These are phyloP conservation scores for Selenia dentaria DNA, from an alignment of 2,888 invertebrate species.

Conservation along the genomic window DNA sequence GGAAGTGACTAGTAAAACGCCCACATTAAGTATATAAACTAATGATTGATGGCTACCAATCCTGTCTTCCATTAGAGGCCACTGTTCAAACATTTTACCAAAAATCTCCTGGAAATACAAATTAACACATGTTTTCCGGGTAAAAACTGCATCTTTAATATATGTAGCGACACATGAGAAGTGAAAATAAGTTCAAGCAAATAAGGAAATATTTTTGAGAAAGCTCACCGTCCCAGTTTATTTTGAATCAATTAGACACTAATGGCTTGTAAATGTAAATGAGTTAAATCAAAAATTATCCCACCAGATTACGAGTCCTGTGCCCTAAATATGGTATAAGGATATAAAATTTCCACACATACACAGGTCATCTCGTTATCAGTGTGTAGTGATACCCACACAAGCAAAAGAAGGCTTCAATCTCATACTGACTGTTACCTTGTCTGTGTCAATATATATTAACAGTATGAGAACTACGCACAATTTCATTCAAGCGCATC, in stretches of 20 bases:
- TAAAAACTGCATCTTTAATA: constrained; percentile 1
- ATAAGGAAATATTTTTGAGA: constrained; percentile 14
- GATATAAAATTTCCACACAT: constrained; percentile 43
- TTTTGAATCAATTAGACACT: constrained; percentile 7
- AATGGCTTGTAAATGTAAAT: constrained; percentile 9
- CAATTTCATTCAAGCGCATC: too few species aligned
- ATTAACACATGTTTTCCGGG: neutral
- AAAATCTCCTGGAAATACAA: neutral
- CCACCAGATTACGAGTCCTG: constrained; percentile 31
- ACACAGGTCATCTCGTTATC: constrained; percentile 44
- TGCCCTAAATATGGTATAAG: constrained; percentile 52
- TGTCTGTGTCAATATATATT: constrained; percentile 3
- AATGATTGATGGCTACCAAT: neutral
- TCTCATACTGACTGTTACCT: constrained; percentile 14
- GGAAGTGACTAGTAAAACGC: too few species aligned
- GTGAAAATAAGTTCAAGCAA: constrained; percentile 6
- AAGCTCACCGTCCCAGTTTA: neutral
- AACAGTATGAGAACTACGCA: constrained; percentile 9
- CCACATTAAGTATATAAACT: neutral
- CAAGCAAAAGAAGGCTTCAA: constrained; percentile 47
- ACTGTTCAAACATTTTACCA: neutral
- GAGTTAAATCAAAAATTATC: constrained; percentile 9
- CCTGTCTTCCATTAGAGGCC: neutral
- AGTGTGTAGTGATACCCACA: constrained; percentile 46
- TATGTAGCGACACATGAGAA: neutral